These are phyloP conservation scores for Neodiprion pinetum DNA, from an alignment of 1,140 invertebrate genomes.

Conservation along the genomic window DNA sequence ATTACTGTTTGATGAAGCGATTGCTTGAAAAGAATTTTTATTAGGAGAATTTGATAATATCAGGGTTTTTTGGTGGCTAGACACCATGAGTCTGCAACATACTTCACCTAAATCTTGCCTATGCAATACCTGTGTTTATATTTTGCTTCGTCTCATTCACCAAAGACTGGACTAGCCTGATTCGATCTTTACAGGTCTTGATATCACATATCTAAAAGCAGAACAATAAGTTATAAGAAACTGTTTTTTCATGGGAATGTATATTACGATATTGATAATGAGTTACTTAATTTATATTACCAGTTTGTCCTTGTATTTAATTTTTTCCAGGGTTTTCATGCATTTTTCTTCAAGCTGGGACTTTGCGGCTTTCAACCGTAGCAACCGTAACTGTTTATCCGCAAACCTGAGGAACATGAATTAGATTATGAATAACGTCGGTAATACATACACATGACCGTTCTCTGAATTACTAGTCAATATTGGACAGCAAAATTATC, in stretches of 20 bases:
- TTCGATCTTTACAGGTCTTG: conserved; percentile 68
- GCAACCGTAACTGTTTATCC: conserved; percentile 70
- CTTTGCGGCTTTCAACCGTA: conserved; percentile 65
- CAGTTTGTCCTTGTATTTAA: conserved; percentile 68
- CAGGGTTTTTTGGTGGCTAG: too few relatives aligned
- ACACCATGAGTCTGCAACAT: too few relatives aligned
- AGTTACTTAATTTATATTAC: conserved; percentile 43
- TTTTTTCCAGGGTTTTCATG: conserved; percentile 63
- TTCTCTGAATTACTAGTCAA: too few relatives aligned
- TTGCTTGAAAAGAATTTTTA: too few relatives aligned
- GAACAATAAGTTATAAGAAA: conserved; percentile 30
- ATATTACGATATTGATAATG: not conserved
- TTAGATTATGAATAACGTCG: conserved; percentile 21
- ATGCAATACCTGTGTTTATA: conserved; percentile 62
- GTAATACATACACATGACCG: not conserved
- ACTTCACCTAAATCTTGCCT: conserved; percentile 24
- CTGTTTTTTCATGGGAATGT: conserved; percentile 8
- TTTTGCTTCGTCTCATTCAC: conserved; percentile 70
- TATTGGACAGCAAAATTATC: too few relatives aligned
- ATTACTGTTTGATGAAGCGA: too few relatives aligned
- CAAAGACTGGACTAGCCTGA: conserved; percentile 67
- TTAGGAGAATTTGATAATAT: too few relatives aligned
- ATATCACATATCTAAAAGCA: conserved; percentile 67
- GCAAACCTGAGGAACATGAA: conserved; percentile 62
- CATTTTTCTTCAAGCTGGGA: conserved; percentile 67